Conservation (phyloP, 1,140 invertebrate genomes). For the Penaeus indicus region DNA sequence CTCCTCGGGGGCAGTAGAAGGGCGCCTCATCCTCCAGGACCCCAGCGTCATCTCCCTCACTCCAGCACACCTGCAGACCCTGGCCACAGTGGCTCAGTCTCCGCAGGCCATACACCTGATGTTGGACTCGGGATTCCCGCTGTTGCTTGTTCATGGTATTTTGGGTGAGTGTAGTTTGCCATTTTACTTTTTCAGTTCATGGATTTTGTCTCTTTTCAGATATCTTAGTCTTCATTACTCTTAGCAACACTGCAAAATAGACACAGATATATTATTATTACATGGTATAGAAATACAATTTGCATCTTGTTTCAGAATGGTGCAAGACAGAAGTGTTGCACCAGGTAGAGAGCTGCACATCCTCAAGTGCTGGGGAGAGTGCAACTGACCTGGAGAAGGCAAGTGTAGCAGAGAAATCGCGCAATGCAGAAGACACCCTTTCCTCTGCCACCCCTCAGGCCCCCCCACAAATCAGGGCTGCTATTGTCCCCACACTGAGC, state of each 20-base stretch:
- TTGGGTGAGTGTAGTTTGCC: conserved; percentile 24
- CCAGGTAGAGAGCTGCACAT: conserved; percentile 64
- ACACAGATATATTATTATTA: neutral
- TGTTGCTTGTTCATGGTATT: conserved; percentile 62
- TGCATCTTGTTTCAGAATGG: conserved; percentile 55
- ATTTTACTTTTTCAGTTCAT: neutral
- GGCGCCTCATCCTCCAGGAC: conserved; percentile 53
- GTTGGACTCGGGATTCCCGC: conserved; percentile 80
- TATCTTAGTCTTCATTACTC: neutral
- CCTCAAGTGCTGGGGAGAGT: conserved; percentile 58
- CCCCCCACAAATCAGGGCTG: conserved; percentile 68
- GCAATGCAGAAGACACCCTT: conserved; percentile 51
- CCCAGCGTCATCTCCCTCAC: conserved; percentile 59
- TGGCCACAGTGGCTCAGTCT: conserved; percentile 83
- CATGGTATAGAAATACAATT: neutral
- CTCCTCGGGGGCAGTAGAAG: conserved; percentile 47
- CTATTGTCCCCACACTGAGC: conserved; percentile 69
- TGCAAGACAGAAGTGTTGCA: conserved; percentile 62
- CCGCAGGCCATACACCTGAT: conserved; percentile 80
- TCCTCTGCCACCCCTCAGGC: conserved; percentile 64
- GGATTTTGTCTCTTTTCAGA: neutral
- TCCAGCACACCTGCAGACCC: conserved; percentile 78
- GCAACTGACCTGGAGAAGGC: conserved; percentile 59
- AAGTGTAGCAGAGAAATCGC: conserved; percentile 47
- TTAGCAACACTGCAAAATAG: too few relatives aligned